These are phyloP conservation scores for Branchellion lobata DNA, from an alignment of 2,888 invertebrate species.

Conservation along the genomic window DNA sequence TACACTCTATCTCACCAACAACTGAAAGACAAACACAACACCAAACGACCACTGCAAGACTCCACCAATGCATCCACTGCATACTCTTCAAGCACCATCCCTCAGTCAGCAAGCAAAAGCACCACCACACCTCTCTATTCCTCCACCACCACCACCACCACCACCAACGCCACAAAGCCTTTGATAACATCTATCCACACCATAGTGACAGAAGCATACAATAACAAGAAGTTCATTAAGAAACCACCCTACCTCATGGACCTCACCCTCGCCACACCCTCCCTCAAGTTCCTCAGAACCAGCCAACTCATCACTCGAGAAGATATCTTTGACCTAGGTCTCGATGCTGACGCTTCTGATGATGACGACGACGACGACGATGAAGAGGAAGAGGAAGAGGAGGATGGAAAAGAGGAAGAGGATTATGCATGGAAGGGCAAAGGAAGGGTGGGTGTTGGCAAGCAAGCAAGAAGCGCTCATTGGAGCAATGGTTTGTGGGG, in stretches of 20 bases:
- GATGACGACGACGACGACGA: slow-evolving; percentile 23
- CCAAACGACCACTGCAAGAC: no score
- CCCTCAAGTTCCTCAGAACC: slow-evolving; percentile 15
- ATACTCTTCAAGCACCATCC: not conserved
- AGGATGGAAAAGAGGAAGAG: slow-evolving; percentile 54
- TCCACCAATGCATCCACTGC: no score
- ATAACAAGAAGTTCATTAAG: not conserved
- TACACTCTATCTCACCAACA: not conserved
- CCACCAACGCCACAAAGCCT: not conserved
- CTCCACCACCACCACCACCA: not conserved
- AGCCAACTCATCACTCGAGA: slow-evolving; percentile 34
- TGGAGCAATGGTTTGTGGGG: no score
- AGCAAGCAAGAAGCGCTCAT: slow-evolving; percentile 42
- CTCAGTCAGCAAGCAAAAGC: not conserved
- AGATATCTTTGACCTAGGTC: slow-evolving; percentile 4
- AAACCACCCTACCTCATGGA: slow-evolving; percentile 36
- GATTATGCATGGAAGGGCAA: slow-evolving; percentile 45
- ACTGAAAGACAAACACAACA: no score
- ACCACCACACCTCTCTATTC: not conserved
- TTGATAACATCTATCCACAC: not conserved
- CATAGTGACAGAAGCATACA: slow-evolving; percentile 6
- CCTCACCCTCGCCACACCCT: slow-evolving; percentile 27
- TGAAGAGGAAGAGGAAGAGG: slow-evolving; percentile 46
- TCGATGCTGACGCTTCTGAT: not conserved
- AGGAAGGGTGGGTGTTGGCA: slow-evolving; percentile 32